phyloP scores from a whole-genome alignment of 2,797 vertebrate species.

The Schizothorax lantsangensis region DNA sequence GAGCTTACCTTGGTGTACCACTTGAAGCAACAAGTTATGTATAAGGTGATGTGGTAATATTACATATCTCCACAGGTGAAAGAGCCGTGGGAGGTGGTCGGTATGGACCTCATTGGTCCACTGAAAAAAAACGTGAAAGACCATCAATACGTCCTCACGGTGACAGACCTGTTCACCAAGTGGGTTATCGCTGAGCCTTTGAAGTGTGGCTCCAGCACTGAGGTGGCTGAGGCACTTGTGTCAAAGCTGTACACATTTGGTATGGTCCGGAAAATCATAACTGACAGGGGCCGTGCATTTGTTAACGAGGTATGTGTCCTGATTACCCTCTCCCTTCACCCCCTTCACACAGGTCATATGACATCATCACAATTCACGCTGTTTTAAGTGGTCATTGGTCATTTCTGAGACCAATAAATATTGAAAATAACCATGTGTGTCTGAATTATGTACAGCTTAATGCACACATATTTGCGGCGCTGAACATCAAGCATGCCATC shows the following conservation, averaged over 20 bases:
- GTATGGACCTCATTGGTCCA: not conserved
- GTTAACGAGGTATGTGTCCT: not conserved
- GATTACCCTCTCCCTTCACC: not conserved
- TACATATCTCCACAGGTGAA: not conserved
- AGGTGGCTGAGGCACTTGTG: not conserved
- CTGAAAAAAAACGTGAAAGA: not conserved
- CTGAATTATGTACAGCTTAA: too few relatives aligned
- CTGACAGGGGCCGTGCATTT: not conserved
- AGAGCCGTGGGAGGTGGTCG: too few relatives aligned
- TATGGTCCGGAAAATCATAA: constrained; percentile 8
- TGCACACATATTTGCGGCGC: too few relatives aligned
- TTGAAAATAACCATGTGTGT: too few relatives aligned
- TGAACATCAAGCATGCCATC: too few relatives aligned
- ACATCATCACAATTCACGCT: not conserved
- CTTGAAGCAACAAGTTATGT: not conserved
- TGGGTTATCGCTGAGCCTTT: not conserved
- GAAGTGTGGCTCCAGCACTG: constrained; percentile 2
- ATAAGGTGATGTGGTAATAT: not conserved
- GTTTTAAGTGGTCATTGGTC: not conserved
- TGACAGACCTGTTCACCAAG: not conserved
- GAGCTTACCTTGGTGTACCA: not conserved
- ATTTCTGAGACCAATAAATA: not conserved
- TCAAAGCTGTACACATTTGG: constrained; percentile 1
- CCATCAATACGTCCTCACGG: not conserved
- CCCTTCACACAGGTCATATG: not conserved